A percentile compares a stretch with the other conserved stretches of the same genome.
Conservation (phyloP, 2,888 invertebrate genomes). For the Cynaeus angustus region DNA sequence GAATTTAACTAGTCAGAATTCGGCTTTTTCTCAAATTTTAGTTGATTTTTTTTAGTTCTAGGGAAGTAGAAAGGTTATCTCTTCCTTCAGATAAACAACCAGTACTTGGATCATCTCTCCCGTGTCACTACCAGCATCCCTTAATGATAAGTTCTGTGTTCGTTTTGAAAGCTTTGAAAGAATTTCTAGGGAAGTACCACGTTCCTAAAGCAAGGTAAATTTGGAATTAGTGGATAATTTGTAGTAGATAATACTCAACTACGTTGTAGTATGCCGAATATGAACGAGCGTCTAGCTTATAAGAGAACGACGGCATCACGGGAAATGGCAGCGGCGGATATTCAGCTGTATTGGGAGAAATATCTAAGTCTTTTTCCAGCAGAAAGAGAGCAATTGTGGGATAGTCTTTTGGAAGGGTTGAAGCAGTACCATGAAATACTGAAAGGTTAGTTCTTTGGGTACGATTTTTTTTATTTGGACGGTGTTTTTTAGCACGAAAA, state of each 20-base stretch:
- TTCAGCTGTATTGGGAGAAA: conserved; percentile 80
- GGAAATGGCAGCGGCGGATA: conserved; percentile 74
- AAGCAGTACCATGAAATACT: conserved; percentile 79
- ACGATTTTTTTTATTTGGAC: neutral
- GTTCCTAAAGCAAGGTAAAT: conserved; percentile 64
- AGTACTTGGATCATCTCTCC: too few relatives aligned
- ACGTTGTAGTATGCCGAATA: conserved; percentile 57
- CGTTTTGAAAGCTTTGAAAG: conserved; percentile 78
- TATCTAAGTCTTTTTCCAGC: conserved; percentile 77
- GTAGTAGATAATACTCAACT: too few relatives aligned
- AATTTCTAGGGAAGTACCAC: conserved; percentile 74
- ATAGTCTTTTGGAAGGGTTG: conserved; percentile 77
- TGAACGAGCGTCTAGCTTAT: conserved; percentile 66
- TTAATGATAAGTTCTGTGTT: conserved; percentile 80
- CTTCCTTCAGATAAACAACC: neutral
- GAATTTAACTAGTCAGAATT: conserved; percentile 1
- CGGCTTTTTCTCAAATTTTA: neutral
- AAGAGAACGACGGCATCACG: conserved; percentile 74
- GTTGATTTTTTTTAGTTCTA: neutral
- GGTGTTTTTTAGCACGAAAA: conserved; percentile 75
- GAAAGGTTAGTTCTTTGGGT: conserved; percentile 72
- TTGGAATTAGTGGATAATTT: too few relatives aligned
- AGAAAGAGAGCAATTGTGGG: conserved; percentile 82
- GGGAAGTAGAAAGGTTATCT: neutral
- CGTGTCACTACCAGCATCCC: conserved; percentile 73